A percentile compares a stretch with the other conserved stretches of the same genome.
Conservation (phyloP, 1,140 invertebrate species). For the Drosophila serrata region DNA sequence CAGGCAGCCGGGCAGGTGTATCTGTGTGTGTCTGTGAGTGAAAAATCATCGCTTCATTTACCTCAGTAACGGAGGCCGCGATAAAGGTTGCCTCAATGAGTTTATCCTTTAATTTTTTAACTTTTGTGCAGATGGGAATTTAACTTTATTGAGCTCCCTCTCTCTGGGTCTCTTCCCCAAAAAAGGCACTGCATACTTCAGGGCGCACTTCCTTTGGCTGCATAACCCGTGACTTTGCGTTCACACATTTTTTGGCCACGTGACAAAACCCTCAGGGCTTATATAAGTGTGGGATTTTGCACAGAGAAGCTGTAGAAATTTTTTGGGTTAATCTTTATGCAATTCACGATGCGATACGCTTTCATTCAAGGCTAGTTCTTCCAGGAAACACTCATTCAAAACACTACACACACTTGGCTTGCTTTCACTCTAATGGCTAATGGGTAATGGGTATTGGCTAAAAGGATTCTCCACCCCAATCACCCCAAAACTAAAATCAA, state of each 20-base stretch:
- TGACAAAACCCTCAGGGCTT: slow-evolving; percentile 6
- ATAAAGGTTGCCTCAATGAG: slow-evolving; percentile 11
- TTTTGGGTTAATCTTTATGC: slow-evolving; percentile 7
- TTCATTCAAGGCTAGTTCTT: slow-evolving; percentile 1
- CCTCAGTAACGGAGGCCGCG: slow-evolving; percentile 25
- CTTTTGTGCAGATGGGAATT: slow-evolving; percentile 6
- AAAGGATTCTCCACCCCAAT: slow-evolving; percentile 24
- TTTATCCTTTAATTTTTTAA: slow-evolving; percentile 23
- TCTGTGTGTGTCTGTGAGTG: slow-evolving; percentile 36
- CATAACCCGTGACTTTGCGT: slow-evolving; percentile 3
- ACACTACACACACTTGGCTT: not conserved
- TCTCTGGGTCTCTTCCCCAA: not conserved
- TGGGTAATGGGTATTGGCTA: slow-evolving; percentile 5
- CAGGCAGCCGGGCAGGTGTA: slow-evolving; percentile 18
- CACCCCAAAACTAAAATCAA: not conserved
- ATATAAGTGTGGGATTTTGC: not conserved
- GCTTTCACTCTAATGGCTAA: slow-evolving; percentile 6
- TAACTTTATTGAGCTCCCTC: not conserved
- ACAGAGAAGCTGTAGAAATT: not conserved
- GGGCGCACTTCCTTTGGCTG: slow-evolving; percentile 12
- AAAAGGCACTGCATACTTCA: slow-evolving; percentile 14
- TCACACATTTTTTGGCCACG: slow-evolving; percentile 16
- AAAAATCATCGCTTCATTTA: slow-evolving; percentile 36
- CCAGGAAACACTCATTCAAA: not conserved
- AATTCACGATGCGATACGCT: slow-evolving; percentile 8